These are phyloP conservation scores for Actinia tenebrosa DNA, from an alignment of 64 coral and sea anemone species.

Conservation along the genomic window DNA sequence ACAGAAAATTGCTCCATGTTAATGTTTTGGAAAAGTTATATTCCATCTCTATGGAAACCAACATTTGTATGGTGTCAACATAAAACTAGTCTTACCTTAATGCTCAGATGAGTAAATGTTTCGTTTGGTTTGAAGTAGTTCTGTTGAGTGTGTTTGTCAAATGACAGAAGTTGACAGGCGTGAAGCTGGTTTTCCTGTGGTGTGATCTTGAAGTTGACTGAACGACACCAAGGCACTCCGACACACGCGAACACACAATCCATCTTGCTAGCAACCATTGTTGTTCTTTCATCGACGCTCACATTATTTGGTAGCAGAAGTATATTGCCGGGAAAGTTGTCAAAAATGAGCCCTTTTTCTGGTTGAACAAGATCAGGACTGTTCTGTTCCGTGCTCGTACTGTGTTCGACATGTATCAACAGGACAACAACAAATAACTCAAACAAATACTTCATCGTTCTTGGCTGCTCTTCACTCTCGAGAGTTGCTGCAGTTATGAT, in stretches of 20 bases:
- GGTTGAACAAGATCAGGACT: not conserved
- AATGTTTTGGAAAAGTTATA: too few relatives aligned
- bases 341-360: not conserved
- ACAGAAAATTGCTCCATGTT: too few relatives aligned
- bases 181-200: not conserved
- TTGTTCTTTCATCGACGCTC: not conserved
- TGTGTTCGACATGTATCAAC: not conserved
- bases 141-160: not conserved
- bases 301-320: not conserved
- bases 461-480: too few relatives aligned
- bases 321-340: not conserved
- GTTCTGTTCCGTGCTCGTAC: not conserved
- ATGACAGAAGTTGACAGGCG: not conserved
- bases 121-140: not conserved
- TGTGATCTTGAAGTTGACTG: slow-evolving; percentile 8
- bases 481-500: too few relatives aligned
- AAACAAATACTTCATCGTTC: not conserved
- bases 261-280: not conserved
- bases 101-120: slow-evolving; percentile 2
- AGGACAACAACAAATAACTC: not conserved
- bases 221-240: not conserved
- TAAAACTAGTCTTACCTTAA: not conserved
- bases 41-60: too few relatives aligned
- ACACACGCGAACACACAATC: not conserved
- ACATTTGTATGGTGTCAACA: too few relatives aligned